Evolutionary conservation across 2,113 vertebrate species (phyloP).

Genomic region (Phycodurus eques): DNA sequence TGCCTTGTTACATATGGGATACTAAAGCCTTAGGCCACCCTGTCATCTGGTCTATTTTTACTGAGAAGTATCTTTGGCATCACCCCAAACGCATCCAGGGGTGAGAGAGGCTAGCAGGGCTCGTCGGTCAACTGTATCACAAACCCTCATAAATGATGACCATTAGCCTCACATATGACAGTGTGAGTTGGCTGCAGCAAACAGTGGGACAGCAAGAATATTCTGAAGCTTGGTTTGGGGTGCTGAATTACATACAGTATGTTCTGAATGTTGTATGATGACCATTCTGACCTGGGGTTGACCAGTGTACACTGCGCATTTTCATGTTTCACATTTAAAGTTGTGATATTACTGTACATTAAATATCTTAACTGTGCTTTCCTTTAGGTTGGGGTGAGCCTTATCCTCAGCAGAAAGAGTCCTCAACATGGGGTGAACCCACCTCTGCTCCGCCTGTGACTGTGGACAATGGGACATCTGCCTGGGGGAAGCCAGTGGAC

Average conservation of each 20-base stretch:
- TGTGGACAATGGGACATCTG: constrained; percentile 94
- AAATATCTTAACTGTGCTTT: not conserved
- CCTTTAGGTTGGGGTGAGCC: constrained; percentile 86
- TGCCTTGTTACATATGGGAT: constrained; percentile 54
- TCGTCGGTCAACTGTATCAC: constrained; percentile 53
- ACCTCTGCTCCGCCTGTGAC: constrained; percentile 76
- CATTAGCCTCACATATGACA: constrained; percentile 18
- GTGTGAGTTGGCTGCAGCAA: not conserved
- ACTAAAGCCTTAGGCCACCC: constrained; percentile 53
- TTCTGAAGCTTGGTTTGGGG: not conserved
- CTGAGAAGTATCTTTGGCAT: constrained; percentile 52
- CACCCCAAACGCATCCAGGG: constrained; percentile 33
- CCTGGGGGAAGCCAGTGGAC: constrained; percentile 93
- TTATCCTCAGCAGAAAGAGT: constrained; percentile 69
- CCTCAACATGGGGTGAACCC: constrained; percentile 80
- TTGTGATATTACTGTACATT: not conserved
- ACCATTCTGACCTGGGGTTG: not conserved
- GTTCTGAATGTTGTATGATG: not conserved
- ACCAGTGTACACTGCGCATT: too few species aligned
- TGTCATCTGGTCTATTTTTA: constrained; percentile 71
- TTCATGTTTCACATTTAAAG: not conserved
- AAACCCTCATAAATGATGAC: constrained; percentile 36
- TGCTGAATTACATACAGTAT: not conserved
- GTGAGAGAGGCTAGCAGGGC: constrained; percentile 46
- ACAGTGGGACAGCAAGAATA: not conserved